These are phyloP conservation scores for Watsonalla binaria DNA, from an alignment of 2,888 invertebrate genomes.

Conservation along the genomic window DNA sequence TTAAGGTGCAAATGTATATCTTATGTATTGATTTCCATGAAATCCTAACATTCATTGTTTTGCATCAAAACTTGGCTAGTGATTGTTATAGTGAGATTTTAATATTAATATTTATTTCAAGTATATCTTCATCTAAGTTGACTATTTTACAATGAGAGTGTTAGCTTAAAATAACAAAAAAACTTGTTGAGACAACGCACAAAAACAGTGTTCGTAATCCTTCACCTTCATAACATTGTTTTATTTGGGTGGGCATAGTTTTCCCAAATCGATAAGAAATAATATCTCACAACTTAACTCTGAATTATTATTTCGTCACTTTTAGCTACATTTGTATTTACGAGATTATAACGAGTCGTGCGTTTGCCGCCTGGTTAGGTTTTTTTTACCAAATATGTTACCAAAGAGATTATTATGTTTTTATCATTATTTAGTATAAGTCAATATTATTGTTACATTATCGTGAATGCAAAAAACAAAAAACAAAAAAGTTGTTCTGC, in stretches of 20 bases:
- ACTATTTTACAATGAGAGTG: not conserved
- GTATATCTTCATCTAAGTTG: not conserved
- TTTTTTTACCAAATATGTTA: not conserved
- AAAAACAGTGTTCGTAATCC: no score
- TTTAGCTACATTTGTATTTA: no score
- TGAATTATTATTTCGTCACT: no score
- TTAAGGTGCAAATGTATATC: constrained; percentile 6
- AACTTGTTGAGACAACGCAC: no score
- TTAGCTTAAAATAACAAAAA: not conserved
- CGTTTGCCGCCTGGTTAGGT: no score
- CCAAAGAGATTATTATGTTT: not conserved
- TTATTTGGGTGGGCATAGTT: no score
- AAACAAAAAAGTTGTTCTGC: no score
- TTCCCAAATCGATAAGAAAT: no score
- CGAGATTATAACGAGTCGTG: no score
- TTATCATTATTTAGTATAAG: not conserved
- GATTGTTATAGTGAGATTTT: constrained; percentile 17
- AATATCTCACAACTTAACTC: no score
- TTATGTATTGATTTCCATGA: constrained; percentile 52
- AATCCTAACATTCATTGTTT: constrained; percentile 53
- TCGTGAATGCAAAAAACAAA: no score
- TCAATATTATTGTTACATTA: no score
- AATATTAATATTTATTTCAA: not conserved
- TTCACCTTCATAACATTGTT: not conserved
- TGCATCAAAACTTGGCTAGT: constrained; percentile 67